A percentile compares a stretch with the other conserved stretches of the same genome.
Conservation (phyloP, 2,113 vertebrate species). For the Hyperopisus bebe region DNA sequence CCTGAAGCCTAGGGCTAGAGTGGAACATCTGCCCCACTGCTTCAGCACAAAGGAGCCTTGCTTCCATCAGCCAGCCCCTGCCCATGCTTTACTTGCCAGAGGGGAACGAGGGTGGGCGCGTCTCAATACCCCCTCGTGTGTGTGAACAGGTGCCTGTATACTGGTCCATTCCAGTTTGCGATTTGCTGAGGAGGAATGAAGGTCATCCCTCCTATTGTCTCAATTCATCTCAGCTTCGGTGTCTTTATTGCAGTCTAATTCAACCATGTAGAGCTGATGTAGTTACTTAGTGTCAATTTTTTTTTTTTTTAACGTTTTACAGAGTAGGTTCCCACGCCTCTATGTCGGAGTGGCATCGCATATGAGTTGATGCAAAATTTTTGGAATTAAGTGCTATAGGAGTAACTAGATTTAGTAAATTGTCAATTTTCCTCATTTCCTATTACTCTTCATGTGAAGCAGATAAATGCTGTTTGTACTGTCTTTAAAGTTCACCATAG, state of each 20-base stretch:
- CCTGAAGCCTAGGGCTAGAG: slow-evolving; percentile 51
- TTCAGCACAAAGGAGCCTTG: slow-evolving; percentile 39
- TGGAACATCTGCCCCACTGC: slow-evolving; percentile 62
- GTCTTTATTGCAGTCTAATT: background rate
- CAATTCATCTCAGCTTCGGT: background rate
- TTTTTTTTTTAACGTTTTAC: background rate
- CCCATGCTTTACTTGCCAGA: background rate
- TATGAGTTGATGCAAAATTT: background rate
- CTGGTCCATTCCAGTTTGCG: slow-evolving; percentile 29
- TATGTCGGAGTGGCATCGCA: background rate
- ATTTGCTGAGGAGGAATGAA: slow-evolving; percentile 47
- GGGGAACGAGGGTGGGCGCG: slow-evolving; percentile 32
- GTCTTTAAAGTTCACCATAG: slow-evolving; percentile 40
- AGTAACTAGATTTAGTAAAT: background rate
- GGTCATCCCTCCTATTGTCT: background rate
- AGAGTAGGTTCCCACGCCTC: background rate
- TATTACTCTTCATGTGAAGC: slow-evolving; percentile 31
- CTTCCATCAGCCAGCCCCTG: slow-evolving; percentile 17
- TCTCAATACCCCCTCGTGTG: slow-evolving; percentile 52
- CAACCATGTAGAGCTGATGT: background rate
- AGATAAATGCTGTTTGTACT: slow-evolving; percentile 47
- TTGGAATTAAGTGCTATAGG: background rate
- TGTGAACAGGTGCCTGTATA: slow-evolving; percentile 52
- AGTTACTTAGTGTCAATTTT: background rate
- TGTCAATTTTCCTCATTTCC: background rate